A percentile compares a stretch with the other conserved stretches of the same genome.
phyloP scores from a whole-genome alignment of 2,797 vertebrate species.

The Loriculus beryllinus region DNA sequence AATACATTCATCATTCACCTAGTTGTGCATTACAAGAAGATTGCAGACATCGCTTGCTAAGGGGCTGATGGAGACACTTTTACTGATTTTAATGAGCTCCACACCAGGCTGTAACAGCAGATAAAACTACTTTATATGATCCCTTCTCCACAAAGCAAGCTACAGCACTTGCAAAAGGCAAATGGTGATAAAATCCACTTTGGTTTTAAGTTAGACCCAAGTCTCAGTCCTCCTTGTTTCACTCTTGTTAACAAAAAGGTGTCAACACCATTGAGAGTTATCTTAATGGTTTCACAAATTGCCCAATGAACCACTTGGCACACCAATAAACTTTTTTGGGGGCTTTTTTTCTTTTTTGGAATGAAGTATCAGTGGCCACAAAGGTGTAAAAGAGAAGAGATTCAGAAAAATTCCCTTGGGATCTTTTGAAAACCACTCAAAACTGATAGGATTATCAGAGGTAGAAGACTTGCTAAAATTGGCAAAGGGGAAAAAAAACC shows the following conservation, averaged over 20 bases:
- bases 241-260: neutral
- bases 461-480: neutral
- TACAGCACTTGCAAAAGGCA: neutral
- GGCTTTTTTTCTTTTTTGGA: neutral
- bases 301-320: neutral
- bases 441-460: neutral
- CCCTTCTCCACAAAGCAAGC: neutral
- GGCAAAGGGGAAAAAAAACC: fast-evolving
- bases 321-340: neutral
- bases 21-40: neutral
- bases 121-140: neutral
- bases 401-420: neutral
- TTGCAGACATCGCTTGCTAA: neutral
- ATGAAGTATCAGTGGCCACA: neutral
- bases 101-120: neutral
- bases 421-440: neutral
- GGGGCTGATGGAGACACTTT: neutral
- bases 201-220: neutral
- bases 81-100: neutral
- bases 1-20: neutral
- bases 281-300: neutral
- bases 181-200: neutral
- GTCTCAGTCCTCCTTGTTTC: fast-evolving
- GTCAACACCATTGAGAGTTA: neutral
- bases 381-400: neutral